phyloP scores from a whole-genome alignment of 2,888 invertebrate species.

The Xestia c-nigrum region DNA sequence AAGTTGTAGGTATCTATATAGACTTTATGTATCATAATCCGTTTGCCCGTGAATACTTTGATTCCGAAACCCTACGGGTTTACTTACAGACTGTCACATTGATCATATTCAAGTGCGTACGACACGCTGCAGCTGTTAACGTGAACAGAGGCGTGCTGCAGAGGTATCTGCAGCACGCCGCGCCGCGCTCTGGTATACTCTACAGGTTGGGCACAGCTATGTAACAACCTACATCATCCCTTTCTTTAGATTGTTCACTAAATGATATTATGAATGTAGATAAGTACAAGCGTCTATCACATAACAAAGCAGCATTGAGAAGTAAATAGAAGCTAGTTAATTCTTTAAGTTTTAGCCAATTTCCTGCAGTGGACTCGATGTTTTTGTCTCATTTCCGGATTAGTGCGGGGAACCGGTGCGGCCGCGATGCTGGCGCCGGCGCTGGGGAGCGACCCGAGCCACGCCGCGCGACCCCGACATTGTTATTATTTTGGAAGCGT shows the following conservation, averaged over 20 bases:
- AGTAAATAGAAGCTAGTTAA: constrained; percentile 2
- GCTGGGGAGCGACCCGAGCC: too few relatives aligned
- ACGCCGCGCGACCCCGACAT: background rate
- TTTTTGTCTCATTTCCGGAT: constrained; percentile 58
- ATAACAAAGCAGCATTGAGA: constrained; percentile 14
- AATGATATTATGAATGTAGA: background rate
- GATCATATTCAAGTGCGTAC: background rate
- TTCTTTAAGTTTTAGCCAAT: constrained; percentile 38
- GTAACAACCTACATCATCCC: background rate
- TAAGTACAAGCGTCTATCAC: background rate
- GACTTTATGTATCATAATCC: background rate
- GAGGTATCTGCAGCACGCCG: too few relatives aligned
- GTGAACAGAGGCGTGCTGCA: too few relatives aligned
- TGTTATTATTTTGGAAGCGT: constrained; percentile 1
- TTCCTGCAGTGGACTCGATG: constrained; percentile 46
- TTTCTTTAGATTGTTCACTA: background rate
- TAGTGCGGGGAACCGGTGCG: constrained; percentile 29
- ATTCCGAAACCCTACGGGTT: background rate
- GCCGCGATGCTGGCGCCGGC: background rate
- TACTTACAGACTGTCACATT: background rate
- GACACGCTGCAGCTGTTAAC: background rate
- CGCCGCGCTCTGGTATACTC: too few relatives aligned
- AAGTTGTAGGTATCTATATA: too few relatives aligned
- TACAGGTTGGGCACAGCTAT: background rate
- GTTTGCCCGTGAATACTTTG: background rate